Conservation (phyloP, 2,888 invertebrate species). For the Graphium colonna region DNA sequence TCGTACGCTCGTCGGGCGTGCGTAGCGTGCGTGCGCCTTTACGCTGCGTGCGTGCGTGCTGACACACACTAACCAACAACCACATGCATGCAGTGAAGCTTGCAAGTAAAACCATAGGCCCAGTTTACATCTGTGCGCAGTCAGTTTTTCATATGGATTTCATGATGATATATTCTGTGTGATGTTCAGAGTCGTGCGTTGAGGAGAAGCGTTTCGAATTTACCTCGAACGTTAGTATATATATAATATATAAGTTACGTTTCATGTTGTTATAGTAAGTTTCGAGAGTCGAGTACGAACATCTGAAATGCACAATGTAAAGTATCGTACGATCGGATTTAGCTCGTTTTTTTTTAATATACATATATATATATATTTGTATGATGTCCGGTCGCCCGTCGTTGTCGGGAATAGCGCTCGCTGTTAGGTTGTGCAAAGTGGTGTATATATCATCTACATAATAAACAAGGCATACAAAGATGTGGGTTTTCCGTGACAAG, state of each 20-base stretch:
- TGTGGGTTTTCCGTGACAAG: slow-evolving; percentile 74
- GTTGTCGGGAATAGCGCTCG: slow-evolving; percentile 56
- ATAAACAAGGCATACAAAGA: slow-evolving; percentile 72
- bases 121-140: slow-evolving; percentile 78
- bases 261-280: slow-evolving; percentile 72
- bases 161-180: slow-evolving; percentile 71
- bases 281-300: slow-evolving; percentile 71
- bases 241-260: slow-evolving; percentile 44
- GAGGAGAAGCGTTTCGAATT: slow-evolving; percentile 81
- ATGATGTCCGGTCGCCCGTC: slow-evolving; percentile 40
- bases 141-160: slow-evolving; percentile 64
- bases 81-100: slow-evolving; percentile 79
- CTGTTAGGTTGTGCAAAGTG: slow-evolving; percentile 76
- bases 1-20: slow-evolving; percentile 25
- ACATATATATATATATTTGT: too few relatives aligned
- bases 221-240: slow-evolving; percentile 63
- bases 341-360: too few relatives aligned
- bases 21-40: slow-evolving; percentile 30
- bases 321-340: slow-evolving; percentile 56
- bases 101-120: slow-evolving; percentile 76
- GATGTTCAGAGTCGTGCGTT: slow-evolving; percentile 80
- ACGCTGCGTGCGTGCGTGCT: slow-evolving; percentile 40
- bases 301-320: slow-evolving; percentile 75
- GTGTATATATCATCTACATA: slow-evolving; percentile 74
- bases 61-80: slow-evolving; percentile 72